Evolutionary conservation across 2,888 invertebrate genomes (phyloP).

Genomic region (Macropis europaea): DNA sequence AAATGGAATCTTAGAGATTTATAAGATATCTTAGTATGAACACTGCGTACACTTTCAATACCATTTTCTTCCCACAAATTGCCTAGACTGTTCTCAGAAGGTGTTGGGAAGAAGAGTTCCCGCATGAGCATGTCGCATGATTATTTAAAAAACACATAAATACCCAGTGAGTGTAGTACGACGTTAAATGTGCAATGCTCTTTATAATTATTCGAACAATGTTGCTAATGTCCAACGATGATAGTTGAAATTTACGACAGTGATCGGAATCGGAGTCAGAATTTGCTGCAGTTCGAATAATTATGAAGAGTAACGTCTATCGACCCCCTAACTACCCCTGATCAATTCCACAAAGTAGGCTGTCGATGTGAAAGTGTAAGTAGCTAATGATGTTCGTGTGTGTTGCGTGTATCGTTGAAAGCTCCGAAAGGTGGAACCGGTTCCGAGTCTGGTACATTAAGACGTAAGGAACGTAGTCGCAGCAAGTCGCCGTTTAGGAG

Average conservation of each 20-base stretch:
- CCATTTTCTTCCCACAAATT: background rate
- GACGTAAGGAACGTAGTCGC: slow-evolving; percentile 89
- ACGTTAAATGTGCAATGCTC: no score
- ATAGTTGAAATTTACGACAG: no score
- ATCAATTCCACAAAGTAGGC: slow-evolving; percentile 45
- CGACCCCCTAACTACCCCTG: slow-evolving; percentile 16
- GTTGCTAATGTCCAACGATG: no score
- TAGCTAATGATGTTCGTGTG: slow-evolving; percentile 65
- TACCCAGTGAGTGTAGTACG: no score
- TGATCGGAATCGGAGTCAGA: no score
- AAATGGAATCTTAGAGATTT: no score
- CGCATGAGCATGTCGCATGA: slow-evolving; percentile 72
- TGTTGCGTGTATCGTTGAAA: slow-evolving; percentile 69
- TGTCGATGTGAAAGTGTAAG: slow-evolving; percentile 60
- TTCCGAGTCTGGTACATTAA: slow-evolving; percentile 77
- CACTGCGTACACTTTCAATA: no score
- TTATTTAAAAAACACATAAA: slow-evolving; percentile 5
- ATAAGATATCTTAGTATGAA: background rate
- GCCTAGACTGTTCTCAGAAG: background rate
- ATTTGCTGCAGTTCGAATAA: no score
- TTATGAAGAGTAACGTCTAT: no score
- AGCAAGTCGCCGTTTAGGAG: slow-evolving; percentile 97
- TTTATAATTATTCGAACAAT: no score
- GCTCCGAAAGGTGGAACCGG: slow-evolving; percentile 76
- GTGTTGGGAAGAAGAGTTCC: background rate